Evolutionary conservation across 2,113 vertebrate species (phyloP), one percentile per base, ranked within the genome.

Genomic region (Syngnathus typhle): DNA sequence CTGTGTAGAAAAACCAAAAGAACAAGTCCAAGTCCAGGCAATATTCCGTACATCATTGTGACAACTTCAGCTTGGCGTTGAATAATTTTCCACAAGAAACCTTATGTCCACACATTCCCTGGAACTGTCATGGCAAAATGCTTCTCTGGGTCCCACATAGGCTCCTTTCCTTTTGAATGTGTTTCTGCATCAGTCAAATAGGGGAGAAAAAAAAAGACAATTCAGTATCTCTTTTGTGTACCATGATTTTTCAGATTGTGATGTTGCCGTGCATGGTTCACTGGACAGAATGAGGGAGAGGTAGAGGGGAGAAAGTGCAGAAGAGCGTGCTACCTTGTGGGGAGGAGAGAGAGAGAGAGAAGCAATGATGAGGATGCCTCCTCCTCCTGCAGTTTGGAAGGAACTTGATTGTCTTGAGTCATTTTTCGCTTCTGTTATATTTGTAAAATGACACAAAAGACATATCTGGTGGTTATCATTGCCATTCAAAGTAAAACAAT

Each of bases 1-100:
- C 81, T 5, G 70, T 82, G 73, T 69, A 88, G 73, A 75, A 91
- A 59, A 74, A 77, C 59, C 54, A 89, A 43, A 19, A 58, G 59
- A 64, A 49, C n/a, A 19, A 70, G 59, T 73, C 69, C 61, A 44
- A 60, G 63, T 38, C 69, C 19, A 39, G 70, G 71, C 39, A 71
- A 46, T 87, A 89, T 88, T 43, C 71, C 6, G 73, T 74, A 63
- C 77, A 62, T 36, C 49, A 15, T 41, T 43, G 12, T 44, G 68
- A 39, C 6, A n/a, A 21, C 60, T 64, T 23, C 60, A 75, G 69
- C 61, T 23, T 37, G 32, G n/a, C 44, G 51, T 46, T 55, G 51
- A 11, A 49, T 18, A 63, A 54, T 49, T 65, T 51, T 68, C 56
- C 27, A 23, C 27, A 8, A 44, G 23, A 3, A 37, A 43, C 60